Evolutionary conservation across 2,797 vertebrate genomes (phyloP).

Genomic region (Megaceryle alcyon): DNA sequence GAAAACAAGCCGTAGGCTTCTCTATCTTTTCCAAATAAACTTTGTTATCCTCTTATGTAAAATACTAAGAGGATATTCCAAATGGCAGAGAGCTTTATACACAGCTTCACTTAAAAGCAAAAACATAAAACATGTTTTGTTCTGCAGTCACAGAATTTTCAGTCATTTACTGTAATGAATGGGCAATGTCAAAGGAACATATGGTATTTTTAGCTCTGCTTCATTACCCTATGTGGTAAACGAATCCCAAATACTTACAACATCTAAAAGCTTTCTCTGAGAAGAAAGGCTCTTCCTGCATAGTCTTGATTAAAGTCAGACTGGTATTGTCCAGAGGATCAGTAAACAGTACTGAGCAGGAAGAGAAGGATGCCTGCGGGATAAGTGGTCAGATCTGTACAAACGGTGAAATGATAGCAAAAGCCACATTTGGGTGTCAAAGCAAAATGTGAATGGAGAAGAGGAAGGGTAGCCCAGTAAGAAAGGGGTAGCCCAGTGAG

Average conservation of each 20-base stretch:
- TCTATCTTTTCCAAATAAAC: constrained; percentile 1
- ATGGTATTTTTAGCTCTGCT: constrained; percentile 59
- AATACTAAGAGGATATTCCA: constrained; percentile 37
- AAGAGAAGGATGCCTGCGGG: background rate
- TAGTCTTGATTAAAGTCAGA: constrained; percentile 38
- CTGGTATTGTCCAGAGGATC: constrained; percentile 9
- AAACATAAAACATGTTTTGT: constrained; percentile 50
- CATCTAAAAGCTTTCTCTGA: constrained; percentile 5
- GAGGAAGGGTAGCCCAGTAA: background rate
- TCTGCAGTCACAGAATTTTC: constrained; percentile 35
- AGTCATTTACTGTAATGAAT: constrained; percentile 58
- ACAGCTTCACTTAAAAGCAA: constrained; percentile 39
- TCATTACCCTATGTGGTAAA: constrained; percentile 58
- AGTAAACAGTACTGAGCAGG: background rate
- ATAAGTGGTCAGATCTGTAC: background rate
- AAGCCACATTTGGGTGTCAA: background rate
- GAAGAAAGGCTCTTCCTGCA: constrained; percentile 19
- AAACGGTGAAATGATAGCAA: background rate
- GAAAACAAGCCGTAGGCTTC: constrained; percentile 17
- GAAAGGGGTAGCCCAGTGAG: background rate
- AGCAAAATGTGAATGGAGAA: background rate
- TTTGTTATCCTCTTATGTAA: constrained; percentile 38
- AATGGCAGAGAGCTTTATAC: constrained; percentile 22
- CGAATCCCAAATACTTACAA: constrained; percentile 24
- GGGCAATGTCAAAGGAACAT: constrained; percentile 58